Evolutionary conservation across 2,113 vertebrate species (phyloP), one percentile per base, ranked within the genome.

Genomic region (Xenotilapia leptura): DNA sequence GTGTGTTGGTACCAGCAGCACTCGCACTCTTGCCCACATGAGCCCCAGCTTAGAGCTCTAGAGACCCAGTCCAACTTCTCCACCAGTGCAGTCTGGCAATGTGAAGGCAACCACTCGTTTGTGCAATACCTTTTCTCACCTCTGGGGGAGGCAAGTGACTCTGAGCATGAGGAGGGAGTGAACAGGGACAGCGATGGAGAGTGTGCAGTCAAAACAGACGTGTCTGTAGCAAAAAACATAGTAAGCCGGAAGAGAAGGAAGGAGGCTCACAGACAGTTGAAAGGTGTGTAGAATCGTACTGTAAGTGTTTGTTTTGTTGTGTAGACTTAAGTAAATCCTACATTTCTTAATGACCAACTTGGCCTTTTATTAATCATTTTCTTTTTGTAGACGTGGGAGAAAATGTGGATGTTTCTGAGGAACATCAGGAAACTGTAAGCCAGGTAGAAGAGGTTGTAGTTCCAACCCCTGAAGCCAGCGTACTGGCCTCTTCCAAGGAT

Each of bases 1-100:
- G 97, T 98, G 53, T 95, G 95, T 77, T 98, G 98, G 98, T 98
- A 98, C 31, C 96, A 97, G 91, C 97, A 97, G 17, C 98, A 98
- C 92, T 94, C 92, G 49, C 93, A 89, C 89, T 97, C 96, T 80
- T 98, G 98, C 84, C 96, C 96, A 0, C 97, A 97, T 2, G 98
- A 99, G 89, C 98, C 98, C 0, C 96, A 96, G 73, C 97, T 98
- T 53, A 92, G 94, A 0, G 96, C 97, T 58, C 94, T 98, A 31
- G 97, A 98, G 87, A 96, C 95, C 3, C 94, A 95, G 15, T 95
- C 97, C 3, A 95, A 96, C 88, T 93, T 97, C 8, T 97, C 97
- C 84, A 97, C 97, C 2, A 96, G 97, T 0, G 97, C 97, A 0
- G 91, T 98, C 65, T 98, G 98, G 98, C 97, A 97, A 23, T 99